phyloP scores from a whole-genome alignment of 2,113 vertebrate species.

The Corythaixoides concolor region DNA sequence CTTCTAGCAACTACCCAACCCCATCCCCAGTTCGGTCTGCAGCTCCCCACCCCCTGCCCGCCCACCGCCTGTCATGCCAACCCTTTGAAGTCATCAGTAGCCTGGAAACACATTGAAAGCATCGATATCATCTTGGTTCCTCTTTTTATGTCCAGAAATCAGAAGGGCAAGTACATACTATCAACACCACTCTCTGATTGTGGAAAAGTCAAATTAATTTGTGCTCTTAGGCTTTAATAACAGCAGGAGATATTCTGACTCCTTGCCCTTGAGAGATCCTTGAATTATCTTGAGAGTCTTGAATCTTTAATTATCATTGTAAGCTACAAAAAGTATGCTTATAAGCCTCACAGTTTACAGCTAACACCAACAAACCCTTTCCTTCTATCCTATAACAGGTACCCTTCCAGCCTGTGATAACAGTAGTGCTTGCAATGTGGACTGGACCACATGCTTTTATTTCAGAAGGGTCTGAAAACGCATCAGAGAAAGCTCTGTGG shows the following conservation, averaged over 20 bases:
- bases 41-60: not conserved
- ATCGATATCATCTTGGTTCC: not conserved
- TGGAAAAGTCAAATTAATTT: not conserved
- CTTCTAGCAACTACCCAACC: not conserved
- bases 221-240: not conserved
- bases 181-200: not conserved
- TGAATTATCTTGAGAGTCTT: not conserved
- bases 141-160: not conserved
- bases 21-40: rapidly evolving
- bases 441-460: not conserved
- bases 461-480: not conserved
- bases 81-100: not conserved
- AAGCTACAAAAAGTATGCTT: not conserved
- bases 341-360: not conserved
- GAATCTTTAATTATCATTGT: not conserved
- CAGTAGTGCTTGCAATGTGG: not conserved
- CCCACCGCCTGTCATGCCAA: not conserved
- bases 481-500: not conserved
- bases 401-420: not conserved
- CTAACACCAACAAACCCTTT: not conserved
- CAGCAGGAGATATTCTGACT: not conserved
- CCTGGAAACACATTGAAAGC: not conserved
- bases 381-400: not conserved
- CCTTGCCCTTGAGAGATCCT: not conserved
- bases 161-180: not conserved